Percentiles rank a stretch among this genome's conserved stretches.
Conservation (phyloP, 2,888 invertebrate species). For the Eulithis prunata region DNA sequence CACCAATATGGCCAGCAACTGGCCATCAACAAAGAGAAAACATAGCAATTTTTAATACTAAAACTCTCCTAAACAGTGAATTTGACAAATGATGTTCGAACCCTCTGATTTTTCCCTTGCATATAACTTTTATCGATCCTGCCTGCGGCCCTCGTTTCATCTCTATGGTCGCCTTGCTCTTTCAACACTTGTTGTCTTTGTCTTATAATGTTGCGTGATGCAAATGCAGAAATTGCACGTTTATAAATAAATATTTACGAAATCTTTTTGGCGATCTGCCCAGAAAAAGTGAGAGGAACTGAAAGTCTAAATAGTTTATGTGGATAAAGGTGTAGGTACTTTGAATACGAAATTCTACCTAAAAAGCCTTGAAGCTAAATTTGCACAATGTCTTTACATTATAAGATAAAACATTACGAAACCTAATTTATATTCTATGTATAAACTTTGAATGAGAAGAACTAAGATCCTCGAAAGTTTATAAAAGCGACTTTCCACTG, state of each 20-base stretch:
- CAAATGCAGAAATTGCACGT: conserved; percentile 19
- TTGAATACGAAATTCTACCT: conserved; percentile 11
- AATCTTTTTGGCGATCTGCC: conserved; percentile 27
- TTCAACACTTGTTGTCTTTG: conserved; percentile 20
- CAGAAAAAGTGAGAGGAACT: conserved; percentile 25
- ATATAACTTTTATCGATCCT: conserved; percentile 15
- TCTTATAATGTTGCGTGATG: conserved; percentile 20
- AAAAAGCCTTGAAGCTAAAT: conserved; percentile 7
- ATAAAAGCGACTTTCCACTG: too few relatives aligned
- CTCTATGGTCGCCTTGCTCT: conserved; percentile 17
- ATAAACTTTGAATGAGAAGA: not conserved
- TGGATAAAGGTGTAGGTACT: conserved; percentile 14
- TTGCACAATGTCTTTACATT: conserved; percentile 7
- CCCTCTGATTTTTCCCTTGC: conserved; percentile 14
- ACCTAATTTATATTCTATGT: conserved; percentile 14
- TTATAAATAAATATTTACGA: conserved; percentile 17
- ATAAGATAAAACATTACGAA: conserved; percentile 7
- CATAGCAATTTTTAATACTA: too few relatives aligned
- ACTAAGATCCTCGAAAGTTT: too few relatives aligned
- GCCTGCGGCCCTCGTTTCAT: conserved; percentile 11
- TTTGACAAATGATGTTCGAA: conserved; percentile 1
- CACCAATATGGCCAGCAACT: too few relatives aligned
- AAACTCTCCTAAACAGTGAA: not conserved
- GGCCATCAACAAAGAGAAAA: too few relatives aligned
- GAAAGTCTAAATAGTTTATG: conserved; percentile 21